These are phyloP conservation scores for Habropoda laboriosa DNA, from an alignment of 1,140 invertebrate species.

Conservation along the genomic window DNA sequence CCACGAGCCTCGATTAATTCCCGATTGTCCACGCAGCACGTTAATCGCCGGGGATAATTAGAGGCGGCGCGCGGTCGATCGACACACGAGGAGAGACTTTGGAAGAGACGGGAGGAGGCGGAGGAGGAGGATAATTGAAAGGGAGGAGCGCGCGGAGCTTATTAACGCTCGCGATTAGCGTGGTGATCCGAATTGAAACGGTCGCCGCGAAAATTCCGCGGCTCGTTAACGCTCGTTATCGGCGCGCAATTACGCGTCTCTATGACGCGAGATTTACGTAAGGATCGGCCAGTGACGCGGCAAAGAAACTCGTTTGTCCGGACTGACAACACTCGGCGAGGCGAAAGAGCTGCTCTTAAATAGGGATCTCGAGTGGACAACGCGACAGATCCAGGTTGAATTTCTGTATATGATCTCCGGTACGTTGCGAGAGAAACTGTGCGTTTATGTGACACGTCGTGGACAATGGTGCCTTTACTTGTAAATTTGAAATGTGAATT, in stretches of 20 bases:
- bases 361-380: too few relatives aligned
- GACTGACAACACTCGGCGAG: too few relatives aligned
- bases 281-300: background rate
- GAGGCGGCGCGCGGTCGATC: background rate
- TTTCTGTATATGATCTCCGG: too few relatives aligned
- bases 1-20: background rate
- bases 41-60: conserved; percentile 40
- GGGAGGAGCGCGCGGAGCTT: conserved; percentile 14
- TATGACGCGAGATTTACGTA: conserved; percentile 31
- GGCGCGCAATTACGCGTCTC: conserved; percentile 7
- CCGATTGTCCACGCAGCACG: conserved; percentile 12
- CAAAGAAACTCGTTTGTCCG: too few relatives aligned
- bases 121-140: conserved; percentile 38
- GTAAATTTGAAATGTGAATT: too few relatives aligned
- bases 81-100: conserved; percentile 26
- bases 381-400: too few relatives aligned
- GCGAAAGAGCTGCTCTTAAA: too few relatives aligned
- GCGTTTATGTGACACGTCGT: too few relatives aligned
- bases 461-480: too few relatives aligned
- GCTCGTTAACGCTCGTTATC: conserved; percentile 30
- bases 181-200: background rate
- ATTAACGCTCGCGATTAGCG: conserved; percentile 41
- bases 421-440: too few relatives aligned
- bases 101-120: too few relatives aligned
- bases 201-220: conserved; percentile 17